These are phyloP conservation scores for Cosmorhoe ocellata DNA, from an alignment of 2,888 invertebrate species.

Conservation along the genomic window DNA sequence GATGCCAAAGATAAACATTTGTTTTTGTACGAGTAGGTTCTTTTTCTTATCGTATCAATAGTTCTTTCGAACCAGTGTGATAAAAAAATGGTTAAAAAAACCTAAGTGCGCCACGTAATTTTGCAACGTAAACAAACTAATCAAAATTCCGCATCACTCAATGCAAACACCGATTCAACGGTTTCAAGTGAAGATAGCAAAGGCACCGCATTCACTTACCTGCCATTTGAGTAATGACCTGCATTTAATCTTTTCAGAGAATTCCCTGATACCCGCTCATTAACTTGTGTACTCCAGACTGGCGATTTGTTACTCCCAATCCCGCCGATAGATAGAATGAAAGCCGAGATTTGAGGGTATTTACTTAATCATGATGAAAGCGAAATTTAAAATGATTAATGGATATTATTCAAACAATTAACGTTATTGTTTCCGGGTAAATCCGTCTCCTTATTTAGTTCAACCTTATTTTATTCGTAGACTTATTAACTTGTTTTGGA, in stretches of 20 bases:
- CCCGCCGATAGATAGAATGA: constrained; percentile 70
- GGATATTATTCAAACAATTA: constrained; percentile 16
- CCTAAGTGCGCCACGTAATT: background rate
- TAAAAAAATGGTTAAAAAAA: too few species aligned
- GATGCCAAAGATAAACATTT: too few species aligned
- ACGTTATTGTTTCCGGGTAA: constrained; percentile 6
- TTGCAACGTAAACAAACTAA: constrained; percentile 6
- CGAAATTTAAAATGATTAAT: constrained; percentile 32
- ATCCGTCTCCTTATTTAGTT: constrained; percentile 6
- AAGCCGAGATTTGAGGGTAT: constrained; percentile 51
- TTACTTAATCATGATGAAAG: constrained; percentile 21
- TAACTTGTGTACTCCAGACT: constrained; percentile 76
- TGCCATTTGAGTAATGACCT: constrained; percentile 65
- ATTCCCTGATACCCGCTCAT: constrained; percentile 75
- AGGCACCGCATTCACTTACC: constrained; percentile 40
- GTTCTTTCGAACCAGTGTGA: too few species aligned
- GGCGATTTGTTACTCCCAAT: constrained; percentile 73
- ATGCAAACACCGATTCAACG: constrained; percentile 18
- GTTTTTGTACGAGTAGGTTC: too few species aligned
- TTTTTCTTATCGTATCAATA: too few species aligned
- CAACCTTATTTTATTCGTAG: background rate
- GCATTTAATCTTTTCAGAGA: constrained; percentile 76
- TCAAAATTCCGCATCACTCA: constrained; percentile 19
- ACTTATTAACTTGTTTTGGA: background rate
- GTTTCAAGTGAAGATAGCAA: constrained; percentile 18